Percentiles rank a stretch among this genome's conserved stretches.
These are phyloP conservation scores for Apotomis turbidana DNA, from an alignment of 2,888 invertebrate genomes.

Conservation along the genomic window DNA sequence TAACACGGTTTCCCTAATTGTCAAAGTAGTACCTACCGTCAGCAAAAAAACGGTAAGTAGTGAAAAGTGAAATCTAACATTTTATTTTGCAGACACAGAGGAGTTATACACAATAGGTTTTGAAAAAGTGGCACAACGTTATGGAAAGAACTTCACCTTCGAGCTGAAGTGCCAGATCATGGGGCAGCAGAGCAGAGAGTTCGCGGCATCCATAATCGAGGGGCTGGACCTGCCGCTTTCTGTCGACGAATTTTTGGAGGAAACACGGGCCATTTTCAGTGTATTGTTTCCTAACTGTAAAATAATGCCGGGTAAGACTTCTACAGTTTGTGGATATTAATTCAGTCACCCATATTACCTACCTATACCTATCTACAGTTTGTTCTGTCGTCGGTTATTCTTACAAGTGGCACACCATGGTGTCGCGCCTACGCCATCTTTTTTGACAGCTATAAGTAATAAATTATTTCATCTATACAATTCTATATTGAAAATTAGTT, in stretches of 20 bases:
- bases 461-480: too few relatives aligned
- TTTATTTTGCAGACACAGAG: conserved; percentile 89
- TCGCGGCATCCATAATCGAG: conserved; percentile 84
- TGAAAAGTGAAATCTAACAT: not conserved
- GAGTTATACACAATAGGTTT: conserved; percentile 89
- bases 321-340: too few relatives aligned
- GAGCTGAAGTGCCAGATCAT: conserved; percentile 89
- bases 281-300: conserved; percentile 85
- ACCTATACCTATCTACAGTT: too few relatives aligned
- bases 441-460: too few relatives aligned
- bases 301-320: conserved; percentile 87
- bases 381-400: too few relatives aligned
- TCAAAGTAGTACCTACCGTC: too few relatives aligned
- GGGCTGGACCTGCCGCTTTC: conserved; percentile 86
- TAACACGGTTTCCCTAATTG: too few relatives aligned
- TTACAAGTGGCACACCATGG: too few relatives aligned
- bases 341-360: too few relatives aligned
- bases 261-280: conserved; percentile 80
- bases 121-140: conserved; percentile 86
- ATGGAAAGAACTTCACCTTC: conserved; percentile 90
- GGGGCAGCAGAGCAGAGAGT: conserved; percentile 87
- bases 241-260: conserved; percentile 86
- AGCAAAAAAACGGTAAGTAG: too few relatives aligned
- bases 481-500: too few relatives aligned
- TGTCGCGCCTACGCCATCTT: too few relatives aligned